Evolutionary conservation across 2,797 vertebrate genomes (phyloP).

Genomic region (Enteromius unitaeniatus): DNA sequence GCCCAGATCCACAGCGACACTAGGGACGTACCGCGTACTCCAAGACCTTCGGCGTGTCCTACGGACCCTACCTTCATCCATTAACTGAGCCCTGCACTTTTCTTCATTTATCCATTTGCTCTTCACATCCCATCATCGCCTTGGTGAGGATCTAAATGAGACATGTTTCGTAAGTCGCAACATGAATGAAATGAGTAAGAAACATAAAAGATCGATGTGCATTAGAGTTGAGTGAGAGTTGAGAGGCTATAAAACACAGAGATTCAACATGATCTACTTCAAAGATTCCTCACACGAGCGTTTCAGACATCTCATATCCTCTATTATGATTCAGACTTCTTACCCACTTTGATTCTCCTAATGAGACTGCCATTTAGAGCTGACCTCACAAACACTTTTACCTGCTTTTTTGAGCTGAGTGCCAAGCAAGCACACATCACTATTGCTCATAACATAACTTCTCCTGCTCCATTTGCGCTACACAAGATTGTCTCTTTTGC

Average conservation of each 20-base stretch:
- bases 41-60: slow-evolving; percentile 4
- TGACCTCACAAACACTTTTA: slow-evolving; percentile 25
- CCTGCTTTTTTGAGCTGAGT: background rate
- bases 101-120: background rate
- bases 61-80: background rate
- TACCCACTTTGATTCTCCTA: slow-evolving; percentile 19
- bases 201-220: slow-evolving; percentile 27
- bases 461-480: background rate
- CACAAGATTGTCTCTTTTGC: too few relatives aligned
- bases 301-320: slow-evolving; percentile 22
- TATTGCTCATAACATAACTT: slow-evolving; percentile 9
- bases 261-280: slow-evolving; percentile 25
- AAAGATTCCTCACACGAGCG: background rate
- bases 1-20: slow-evolving; percentile 30
- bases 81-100: background rate
- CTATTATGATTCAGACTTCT: slow-evolving; percentile 18
- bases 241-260: background rate
- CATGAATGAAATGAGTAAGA: background rate
- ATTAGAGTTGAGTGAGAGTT: slow-evolving; percentile 10
- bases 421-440: background rate
- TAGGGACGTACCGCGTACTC: background rate
- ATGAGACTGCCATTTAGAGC: slow-evolving; percentile 16
- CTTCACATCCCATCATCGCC: background rate
- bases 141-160: background rate
- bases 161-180: background rate